Base-by-base conservation (phyloP, 2,797 vertebrate genomes). In the Xyrichtys novacula region DNA sequence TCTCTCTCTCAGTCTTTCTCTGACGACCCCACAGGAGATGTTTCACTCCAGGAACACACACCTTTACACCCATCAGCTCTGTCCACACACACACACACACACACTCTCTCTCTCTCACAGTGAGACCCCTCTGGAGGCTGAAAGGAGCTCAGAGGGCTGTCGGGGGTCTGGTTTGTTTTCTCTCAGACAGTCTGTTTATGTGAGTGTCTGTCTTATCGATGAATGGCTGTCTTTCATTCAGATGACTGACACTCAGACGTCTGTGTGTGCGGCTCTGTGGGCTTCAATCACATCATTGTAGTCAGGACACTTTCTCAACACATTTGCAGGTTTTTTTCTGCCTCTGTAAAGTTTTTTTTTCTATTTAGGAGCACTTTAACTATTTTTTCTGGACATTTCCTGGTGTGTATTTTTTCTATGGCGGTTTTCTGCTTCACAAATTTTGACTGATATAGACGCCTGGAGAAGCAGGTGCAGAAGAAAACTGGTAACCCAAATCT, bases 201-300 rank as follows among this genome's bases (percentile, higher is more conserved):
- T 76, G 81, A 84, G 83, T 74, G 85, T 85, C 83, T 78, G 77
- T 83, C 87, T 89, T 88, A 90, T 91, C 88, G 75, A 84, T 90
- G 89, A 91, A 90, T 77, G 75, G 65, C 79, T 75, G 88, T 83
- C 88, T 88, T 91, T 91, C 87, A 88, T 85, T 70, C 57, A 72
- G 58, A 74, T 78, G 74, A 83, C 70, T 76, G 84, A 87, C 78
- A 75, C 63, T 81, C 58, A 19, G 0, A 38, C 55, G 65, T 29
- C 49, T 67, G 65, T 40, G 61, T 62, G 48, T 63, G 60, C 53
- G 61, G 39, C 54, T 32, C 63, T 63, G 46, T 4, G 38, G 17
- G 38, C n/a, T 17, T 40, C 39, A 6, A 6, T 17, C 31, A 31
- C 11, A 10, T n/a, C n/a, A n/a, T n/a, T n/a, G n/a, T n/a, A n/a